Evolutionary conservation across 2,888 invertebrate genomes (phyloP).

Genomic region (Quadroppia sp.): DNA sequence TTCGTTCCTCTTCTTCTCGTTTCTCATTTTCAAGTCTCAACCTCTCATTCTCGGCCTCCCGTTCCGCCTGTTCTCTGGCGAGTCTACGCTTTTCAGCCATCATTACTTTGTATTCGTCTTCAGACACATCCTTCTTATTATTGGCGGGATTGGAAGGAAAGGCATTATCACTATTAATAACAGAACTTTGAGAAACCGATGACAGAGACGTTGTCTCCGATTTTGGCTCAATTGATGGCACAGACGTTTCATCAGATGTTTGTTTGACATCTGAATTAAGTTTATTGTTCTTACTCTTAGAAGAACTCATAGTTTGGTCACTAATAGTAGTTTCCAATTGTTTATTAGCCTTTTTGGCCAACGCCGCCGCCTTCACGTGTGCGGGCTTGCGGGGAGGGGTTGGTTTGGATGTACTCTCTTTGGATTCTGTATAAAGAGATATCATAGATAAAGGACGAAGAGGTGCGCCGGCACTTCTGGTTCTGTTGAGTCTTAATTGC

Average conservation of each 20-base stretch:
- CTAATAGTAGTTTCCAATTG: not conserved
- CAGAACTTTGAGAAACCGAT: slow-evolving; percentile 60
- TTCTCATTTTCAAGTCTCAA: slow-evolving; percentile 56
- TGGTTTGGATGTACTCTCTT: slow-evolving; percentile 28
- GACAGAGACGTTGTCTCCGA: not conserved
- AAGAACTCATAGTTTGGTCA: not conserved
- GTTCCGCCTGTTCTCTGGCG: slow-evolving; percentile 85
- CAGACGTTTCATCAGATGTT: not conserved
- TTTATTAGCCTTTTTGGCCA: slow-evolving; percentile 42
- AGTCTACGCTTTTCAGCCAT: slow-evolving; percentile 80
- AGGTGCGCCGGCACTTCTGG: slow-evolving; percentile 34
- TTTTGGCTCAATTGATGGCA: not conserved
- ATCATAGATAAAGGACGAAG: slow-evolving; percentile 9
- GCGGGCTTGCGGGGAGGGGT: slow-evolving; percentile 42
- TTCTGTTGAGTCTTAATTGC: slow-evolving; percentile 26
- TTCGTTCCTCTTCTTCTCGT: slow-evolving; percentile 67
- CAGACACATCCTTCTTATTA: slow-evolving; percentile 66
- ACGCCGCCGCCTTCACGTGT: slow-evolving; percentile 40
- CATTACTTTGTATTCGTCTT: slow-evolving; percentile 89
- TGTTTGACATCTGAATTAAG: slow-evolving; percentile 44
- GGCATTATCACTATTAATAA: slow-evolving; percentile 48
- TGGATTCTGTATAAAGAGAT: slow-evolving; percentile 10
- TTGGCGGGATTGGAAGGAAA: slow-evolving; percentile 45
- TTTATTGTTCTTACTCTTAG: slow-evolving; percentile 52
- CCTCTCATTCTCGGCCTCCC: slow-evolving; percentile 79